Conservation (phyloP, 2,797 vertebrate species). For the Phrynocephalus forsythii region DNA sequence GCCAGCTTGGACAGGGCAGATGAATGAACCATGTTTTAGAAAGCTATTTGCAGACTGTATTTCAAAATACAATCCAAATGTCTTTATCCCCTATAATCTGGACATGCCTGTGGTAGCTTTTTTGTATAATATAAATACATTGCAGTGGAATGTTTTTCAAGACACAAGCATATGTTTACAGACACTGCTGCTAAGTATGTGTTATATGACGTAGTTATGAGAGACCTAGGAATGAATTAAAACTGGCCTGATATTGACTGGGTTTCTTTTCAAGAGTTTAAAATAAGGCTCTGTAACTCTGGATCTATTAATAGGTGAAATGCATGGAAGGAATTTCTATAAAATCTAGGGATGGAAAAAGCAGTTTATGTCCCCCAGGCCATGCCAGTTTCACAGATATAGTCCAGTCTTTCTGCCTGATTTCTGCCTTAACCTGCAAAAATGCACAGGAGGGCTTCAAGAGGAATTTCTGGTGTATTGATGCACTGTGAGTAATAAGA, state of each 20-base stretch:
- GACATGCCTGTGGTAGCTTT: not conserved
- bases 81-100: not conserved
- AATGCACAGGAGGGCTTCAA: not conserved
- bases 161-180: not conserved
- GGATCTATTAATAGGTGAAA: not conserved
- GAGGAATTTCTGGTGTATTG: not conserved
- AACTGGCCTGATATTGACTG: not conserved
- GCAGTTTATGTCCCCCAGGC: not conserved
- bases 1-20: not conserved
- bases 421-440: no score
- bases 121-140: not conserved
- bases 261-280: not conserved
- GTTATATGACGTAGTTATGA: not conserved
- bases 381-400: not conserved
- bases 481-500: not conserved
- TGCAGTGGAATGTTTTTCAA: conserved; percentile 3
- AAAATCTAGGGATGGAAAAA: conserved; percentile 2
- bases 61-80: not conserved
- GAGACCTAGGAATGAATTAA: not conserved
- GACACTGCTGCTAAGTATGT: not conserved
- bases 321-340: not conserved
- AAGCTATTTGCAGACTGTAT: not conserved
- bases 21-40: not conserved
- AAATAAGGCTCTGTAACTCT: conserved; percentile 1
- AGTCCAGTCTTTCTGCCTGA: no score